These are phyloP conservation scores for Antechinus stuartii DNA, from an alignment of 2,113 vertebrate species.

Conservation along the genomic window DNA sequence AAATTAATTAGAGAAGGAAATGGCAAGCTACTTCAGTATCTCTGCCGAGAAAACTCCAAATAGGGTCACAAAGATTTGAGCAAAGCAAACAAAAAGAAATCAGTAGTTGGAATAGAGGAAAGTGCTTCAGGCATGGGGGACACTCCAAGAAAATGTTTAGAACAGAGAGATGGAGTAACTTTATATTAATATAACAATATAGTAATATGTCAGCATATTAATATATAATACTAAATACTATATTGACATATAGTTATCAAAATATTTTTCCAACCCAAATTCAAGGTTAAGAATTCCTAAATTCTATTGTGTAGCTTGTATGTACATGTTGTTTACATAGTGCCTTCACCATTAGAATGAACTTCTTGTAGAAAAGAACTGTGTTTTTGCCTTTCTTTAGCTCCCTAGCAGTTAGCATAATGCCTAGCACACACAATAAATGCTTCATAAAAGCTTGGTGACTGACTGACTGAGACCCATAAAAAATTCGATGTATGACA, in stretches of 20 bases:
- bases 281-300: neutral
- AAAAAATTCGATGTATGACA: neutral
- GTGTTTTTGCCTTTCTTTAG: neutral
- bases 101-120: neutral
- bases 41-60: no score
- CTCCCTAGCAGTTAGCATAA: neutral
- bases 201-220: neutral
- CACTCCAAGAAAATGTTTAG: neutral
- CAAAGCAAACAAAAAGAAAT: neutral
- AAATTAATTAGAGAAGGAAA: no score
- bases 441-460: neutral
- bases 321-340: neutral
- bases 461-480: neutral
- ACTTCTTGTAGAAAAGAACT: neutral
- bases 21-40: no score
- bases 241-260: neutral
- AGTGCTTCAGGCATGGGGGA: neutral
- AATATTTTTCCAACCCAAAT: neutral
- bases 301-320: neutral
- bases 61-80: no score
- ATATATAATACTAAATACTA: neutral
- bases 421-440: neutral
- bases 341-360: neutral
- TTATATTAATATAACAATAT: neutral
- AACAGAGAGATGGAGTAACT: neutral